These are phyloP conservation scores for Opisthocomus hoazin DNA, from an alignment of 2,113 vertebrate genomes.

Conservation along the genomic window DNA sequence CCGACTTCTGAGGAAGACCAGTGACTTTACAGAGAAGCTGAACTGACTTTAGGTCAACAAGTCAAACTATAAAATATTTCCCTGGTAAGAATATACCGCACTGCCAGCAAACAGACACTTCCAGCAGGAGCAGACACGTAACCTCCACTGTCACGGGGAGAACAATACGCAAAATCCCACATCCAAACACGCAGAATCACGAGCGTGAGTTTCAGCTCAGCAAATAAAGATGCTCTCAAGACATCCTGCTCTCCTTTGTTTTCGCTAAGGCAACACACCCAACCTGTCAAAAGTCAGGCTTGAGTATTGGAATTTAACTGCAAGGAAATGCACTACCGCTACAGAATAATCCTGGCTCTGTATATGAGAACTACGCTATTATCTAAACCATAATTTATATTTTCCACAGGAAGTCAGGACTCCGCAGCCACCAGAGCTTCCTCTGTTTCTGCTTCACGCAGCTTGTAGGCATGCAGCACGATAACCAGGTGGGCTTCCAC, in stretches of 20 bases:
- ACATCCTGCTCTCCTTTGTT: neutral
- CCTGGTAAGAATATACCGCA: neutral
- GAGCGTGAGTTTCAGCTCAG: neutral
- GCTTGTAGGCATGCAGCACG: neutral
- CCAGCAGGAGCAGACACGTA: rapidly evolving
- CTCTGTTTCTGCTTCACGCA: neutral
- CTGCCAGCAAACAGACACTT: neutral
- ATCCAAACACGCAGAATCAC: neutral
- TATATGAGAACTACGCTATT: neutral
- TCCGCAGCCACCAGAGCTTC: neutral
- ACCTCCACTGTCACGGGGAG: rapidly evolving
- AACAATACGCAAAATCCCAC: neutral
- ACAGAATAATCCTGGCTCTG: neutral
- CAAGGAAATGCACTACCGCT: neutral
- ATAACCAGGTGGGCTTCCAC: rapidly evolving
- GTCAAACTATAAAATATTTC: neutral
- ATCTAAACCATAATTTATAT: neutral
- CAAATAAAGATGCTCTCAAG: neutral
- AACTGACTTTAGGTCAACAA: neutral
- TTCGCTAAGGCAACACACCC: neutral
- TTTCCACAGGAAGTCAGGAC: neutral
- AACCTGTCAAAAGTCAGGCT: neutral
- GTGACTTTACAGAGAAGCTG: neutral
- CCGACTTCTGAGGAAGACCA: neutral
- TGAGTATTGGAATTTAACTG: neutral